phyloP scores from a whole-genome alignment of 1,140 invertebrate species.

The Spodoptera litura region DNA sequence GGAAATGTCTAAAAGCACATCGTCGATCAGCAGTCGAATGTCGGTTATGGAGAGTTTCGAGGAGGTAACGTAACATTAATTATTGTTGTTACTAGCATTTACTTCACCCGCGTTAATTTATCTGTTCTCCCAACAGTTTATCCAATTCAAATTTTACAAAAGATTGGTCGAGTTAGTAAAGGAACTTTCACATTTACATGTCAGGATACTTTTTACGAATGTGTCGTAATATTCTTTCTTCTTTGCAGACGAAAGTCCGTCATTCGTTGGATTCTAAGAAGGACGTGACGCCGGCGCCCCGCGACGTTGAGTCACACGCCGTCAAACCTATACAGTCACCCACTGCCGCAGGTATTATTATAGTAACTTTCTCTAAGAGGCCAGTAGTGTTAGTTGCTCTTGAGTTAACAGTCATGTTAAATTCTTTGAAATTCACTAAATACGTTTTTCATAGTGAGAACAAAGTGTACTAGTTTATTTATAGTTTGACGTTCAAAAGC shows the following conservation, averaged over 20 bases:
- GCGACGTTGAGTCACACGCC: constrained; percentile 52
- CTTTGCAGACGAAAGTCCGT: constrained; percentile 68
- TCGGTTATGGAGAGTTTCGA: constrained; percentile 79
- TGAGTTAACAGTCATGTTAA: no score
- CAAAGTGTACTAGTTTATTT: no score
- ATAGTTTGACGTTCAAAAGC: background rate
- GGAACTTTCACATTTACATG: no score
- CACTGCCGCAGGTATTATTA: constrained; percentile 68
- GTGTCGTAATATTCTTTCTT: background rate
- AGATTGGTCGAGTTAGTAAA: no score
- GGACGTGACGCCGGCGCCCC: constrained; percentile 54
- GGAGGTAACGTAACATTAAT: constrained; percentile 57
- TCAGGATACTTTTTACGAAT: no score
- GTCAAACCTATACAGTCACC: constrained; percentile 69
- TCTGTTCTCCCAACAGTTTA: no score
- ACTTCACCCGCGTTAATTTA: no score
- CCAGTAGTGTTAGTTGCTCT: no score
- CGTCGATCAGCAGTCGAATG: constrained; percentile 81
- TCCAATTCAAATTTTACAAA: background rate
- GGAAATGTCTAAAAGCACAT: constrained; percentile 86
- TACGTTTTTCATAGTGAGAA: no score
- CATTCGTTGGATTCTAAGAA: constrained; percentile 71
- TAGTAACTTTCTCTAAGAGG: no score
- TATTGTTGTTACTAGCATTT: no score
- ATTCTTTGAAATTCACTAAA: no score